These are phyloP conservation scores for Phaedon cochleariae DNA, from an alignment of 2,888 invertebrate genomes.

Conservation along the genomic window DNA sequence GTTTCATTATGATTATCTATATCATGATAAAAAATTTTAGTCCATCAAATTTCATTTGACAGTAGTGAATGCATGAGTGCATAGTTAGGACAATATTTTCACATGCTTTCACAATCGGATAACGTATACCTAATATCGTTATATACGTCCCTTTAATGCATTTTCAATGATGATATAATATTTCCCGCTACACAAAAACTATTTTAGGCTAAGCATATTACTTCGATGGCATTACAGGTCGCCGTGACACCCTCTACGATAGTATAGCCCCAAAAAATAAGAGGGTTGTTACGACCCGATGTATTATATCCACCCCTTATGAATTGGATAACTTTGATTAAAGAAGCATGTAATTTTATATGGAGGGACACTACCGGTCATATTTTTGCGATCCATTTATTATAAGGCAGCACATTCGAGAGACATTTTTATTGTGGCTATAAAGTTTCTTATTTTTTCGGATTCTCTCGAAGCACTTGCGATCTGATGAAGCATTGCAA, in stretches of 20 bases:
- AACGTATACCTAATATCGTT: no score
- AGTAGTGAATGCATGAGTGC: no score
- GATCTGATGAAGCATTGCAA: no score
- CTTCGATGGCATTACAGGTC: neutral
- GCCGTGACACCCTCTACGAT: constrained; percentile 6
- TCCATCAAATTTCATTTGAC: no score
- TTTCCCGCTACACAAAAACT: constrained; percentile 13
- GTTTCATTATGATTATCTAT: no score
- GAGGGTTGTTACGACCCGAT: constrained; percentile 13
- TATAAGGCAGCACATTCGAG: constrained; percentile 22
- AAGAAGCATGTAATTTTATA: constrained; percentile 39
- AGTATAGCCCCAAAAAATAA: constrained; percentile 8
- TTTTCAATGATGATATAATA: constrained; percentile 16
- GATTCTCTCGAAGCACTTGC: neutral
- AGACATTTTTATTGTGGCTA: constrained; percentile 23
- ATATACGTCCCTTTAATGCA: constrained; percentile 2
- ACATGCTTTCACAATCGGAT: no score
- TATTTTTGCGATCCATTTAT: constrained; percentile 34
- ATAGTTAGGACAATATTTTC: no score
- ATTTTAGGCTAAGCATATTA: constrained; percentile 5
- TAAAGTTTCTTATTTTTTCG: neutral
- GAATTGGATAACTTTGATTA: constrained; percentile 39
- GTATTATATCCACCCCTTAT: constrained; percentile 37
- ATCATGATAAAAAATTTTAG: no score
- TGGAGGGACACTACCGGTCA: constrained; percentile 35